Conservation (phyloP, 2,888 invertebrate species). For the Molorchus minor region DNA sequence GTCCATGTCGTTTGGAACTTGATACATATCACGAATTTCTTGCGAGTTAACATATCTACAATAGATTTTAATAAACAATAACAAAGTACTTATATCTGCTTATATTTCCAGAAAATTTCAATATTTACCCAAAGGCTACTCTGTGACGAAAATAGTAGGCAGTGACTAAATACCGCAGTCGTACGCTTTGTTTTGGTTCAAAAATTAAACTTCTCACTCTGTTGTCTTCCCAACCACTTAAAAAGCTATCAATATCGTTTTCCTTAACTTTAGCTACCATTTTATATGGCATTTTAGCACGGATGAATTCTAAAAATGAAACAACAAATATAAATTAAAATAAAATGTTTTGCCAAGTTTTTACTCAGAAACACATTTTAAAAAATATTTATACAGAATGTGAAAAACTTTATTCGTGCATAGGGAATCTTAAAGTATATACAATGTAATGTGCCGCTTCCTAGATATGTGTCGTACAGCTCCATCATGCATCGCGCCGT, state of each 20-base stretch:
- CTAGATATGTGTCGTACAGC: too few species aligned
- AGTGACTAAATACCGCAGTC: conserved; percentile 86
- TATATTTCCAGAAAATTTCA: too few species aligned
- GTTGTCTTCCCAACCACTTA: conserved; percentile 92
- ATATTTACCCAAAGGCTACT: conserved; percentile 84
- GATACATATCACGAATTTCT: conserved; percentile 73
- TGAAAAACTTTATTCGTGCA: too few species aligned
- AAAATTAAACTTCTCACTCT: conserved; percentile 89
- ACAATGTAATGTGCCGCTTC: too few species aligned
- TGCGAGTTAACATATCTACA: conserved; percentile 75
- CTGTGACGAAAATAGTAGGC: conserved; percentile 87
- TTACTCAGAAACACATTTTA: too few species aligned
- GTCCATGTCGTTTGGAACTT: conserved; percentile 78
- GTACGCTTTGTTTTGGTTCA: conserved; percentile 77
- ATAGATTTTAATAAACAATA: conserved; percentile 21
- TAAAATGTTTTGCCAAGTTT: too few species aligned
- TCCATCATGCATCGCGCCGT: too few species aligned
- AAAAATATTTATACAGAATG: too few species aligned
- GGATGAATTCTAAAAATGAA: conserved; percentile 77
- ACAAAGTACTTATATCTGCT: too few species aligned
- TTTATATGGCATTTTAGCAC: conserved; percentile 86
- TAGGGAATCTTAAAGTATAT: too few species aligned
- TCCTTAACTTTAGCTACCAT: conserved; percentile 73
- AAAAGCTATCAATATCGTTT: conserved; percentile 80
- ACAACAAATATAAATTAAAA: conserved; percentile 5